Evolutionary conservation across 37 sponge, comb jelly and placozoan genomes (phyloP), one percentile per base, ranked within the genome.

Genomic region (Chondrilla cf. caribensis): DNA sequence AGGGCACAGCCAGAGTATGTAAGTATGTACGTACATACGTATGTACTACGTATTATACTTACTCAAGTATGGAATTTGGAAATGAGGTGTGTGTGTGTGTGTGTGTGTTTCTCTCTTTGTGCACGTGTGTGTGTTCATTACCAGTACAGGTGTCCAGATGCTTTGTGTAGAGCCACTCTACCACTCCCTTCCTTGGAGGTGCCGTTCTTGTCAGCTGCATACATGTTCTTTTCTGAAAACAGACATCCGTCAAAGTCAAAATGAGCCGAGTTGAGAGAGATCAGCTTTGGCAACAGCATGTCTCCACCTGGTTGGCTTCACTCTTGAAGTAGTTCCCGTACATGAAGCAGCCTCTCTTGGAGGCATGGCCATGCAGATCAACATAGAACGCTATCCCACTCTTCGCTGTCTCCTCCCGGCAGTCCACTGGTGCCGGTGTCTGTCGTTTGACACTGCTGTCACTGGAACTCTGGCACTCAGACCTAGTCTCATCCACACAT

Each of bases 201-300:
- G 0, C 89, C 88, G n/a, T 40, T 62, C 79, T 93, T 98, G 79
- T 98, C 98, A 6, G 87, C 51, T 0, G 89, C 42, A 58, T 89
- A 91, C 99, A 98, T 98, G 84, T 96, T 96, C 83, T 88, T 89
- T 89, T 95, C 95, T 1, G 93, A 90, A 81, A 98, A 98, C 60
- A 90, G 80, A 71, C 99, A 96, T 41, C 82, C 90, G 5, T 86
- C 86, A 84, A 96, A 98, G 73, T 98, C 97, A 70, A 98, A 86
- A 57, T 96, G 92, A 5, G 93, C 86, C n/a, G 93, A 92, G 81
- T 98, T 98, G 33, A 96, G 84, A 22, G 97, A 89, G 1, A 96
- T 82, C 18, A 98, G 87, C 70, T 86, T 82, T 25, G 99, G 97
- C 41, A 87, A 87, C 25, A 98, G 88, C 90, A 96, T 93, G 70